Evolutionary conservation across 2,888 invertebrate species (phyloP).

Genomic region (Sepioteuthis lessoniana): DNA sequence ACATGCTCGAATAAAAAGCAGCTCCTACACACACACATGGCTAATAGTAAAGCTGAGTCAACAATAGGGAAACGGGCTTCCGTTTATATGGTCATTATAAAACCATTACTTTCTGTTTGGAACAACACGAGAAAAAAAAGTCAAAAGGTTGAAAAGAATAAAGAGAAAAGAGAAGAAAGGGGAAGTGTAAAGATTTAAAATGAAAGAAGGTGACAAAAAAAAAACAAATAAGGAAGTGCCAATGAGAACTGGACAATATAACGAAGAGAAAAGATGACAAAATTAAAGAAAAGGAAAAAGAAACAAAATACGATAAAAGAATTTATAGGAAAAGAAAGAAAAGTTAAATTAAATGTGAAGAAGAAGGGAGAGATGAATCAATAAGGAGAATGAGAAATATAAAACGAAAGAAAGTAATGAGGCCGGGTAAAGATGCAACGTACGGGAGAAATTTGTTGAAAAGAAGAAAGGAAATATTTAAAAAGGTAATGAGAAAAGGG

Average conservation of each 20-base stretch:
- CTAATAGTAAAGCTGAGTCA: conserved; percentile 6
- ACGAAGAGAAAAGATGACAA: not conserved
- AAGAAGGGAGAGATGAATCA: not conserved
- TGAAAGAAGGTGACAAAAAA: not conserved
- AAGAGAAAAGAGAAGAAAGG: no score
- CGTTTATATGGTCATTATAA: conserved; percentile 8
- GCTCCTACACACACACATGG: not conserved
- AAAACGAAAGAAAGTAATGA: not conserved
- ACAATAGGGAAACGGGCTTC: not conserved
- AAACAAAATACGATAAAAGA: not conserved
- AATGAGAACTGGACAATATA: not conserved
- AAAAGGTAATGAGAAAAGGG: not conserved
- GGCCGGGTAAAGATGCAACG: not conserved
- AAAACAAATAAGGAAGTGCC: not conserved
- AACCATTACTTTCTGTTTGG: not conserved
- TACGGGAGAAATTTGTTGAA: not conserved
- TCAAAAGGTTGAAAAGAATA: no score
- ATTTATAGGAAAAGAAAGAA: not conserved
- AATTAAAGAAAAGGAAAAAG: not conserved
- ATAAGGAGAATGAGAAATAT: not conserved
- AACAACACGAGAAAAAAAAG: not conserved
- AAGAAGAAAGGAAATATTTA: not conserved
- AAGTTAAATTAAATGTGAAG: not conserved
- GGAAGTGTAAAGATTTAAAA: not conserved
- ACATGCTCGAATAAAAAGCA: not conserved